Percentiles rank a stretch among this genome's conserved stretches.
Evolutionary conservation across 2,797 vertebrate genomes (phyloP).

Genomic region (Pachyuromys duprasi): DNA sequence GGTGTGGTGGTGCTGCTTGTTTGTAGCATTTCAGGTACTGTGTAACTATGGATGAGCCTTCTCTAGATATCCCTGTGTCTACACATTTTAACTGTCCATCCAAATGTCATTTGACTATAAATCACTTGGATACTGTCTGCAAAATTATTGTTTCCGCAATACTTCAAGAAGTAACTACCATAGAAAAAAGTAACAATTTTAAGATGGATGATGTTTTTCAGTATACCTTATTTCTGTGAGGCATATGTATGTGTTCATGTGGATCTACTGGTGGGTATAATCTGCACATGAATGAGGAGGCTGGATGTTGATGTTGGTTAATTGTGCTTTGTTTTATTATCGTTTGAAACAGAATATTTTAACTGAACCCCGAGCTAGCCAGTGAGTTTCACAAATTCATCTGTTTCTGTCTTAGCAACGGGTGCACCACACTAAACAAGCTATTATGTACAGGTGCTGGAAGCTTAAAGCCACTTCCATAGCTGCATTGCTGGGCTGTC

Average conservation of each 20-base stretch:
- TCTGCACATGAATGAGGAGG: background rate
- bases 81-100: background rate
- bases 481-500: background rate
- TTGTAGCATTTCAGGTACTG: background rate
- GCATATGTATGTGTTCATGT: background rate
- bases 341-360: background rate
- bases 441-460: background rate
- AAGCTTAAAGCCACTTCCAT: background rate
- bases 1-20: background rate
- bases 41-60: background rate
- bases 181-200: constrained; percentile 58
- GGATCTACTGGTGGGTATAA: too few relatives aligned
- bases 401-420: background rate
- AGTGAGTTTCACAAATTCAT: background rate
- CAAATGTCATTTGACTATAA: background rate
- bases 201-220: constrained; percentile 50
- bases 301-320: too few relatives aligned
- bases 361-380: background rate
- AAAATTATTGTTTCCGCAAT: background rate
- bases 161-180: constrained; percentile 6
- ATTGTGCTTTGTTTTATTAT: background rate
- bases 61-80: background rate
- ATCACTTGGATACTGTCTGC: background rate
- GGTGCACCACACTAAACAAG: background rate
- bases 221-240: background rate